These are phyloP conservation scores for Exaiptasia diaphana DNA, from an alignment of 64 coral and sea anemone genomes.

Conservation along the genomic window DNA sequence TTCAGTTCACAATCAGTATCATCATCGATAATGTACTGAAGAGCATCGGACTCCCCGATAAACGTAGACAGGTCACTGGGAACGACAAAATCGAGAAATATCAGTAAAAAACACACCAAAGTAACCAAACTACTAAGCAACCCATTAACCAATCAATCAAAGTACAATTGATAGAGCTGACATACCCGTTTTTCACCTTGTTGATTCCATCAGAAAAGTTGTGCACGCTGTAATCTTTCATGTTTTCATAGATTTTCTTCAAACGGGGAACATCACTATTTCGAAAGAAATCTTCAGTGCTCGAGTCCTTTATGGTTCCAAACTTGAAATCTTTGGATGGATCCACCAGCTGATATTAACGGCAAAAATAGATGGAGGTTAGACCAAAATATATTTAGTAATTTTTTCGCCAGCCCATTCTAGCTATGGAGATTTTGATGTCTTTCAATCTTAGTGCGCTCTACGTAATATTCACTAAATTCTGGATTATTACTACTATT, in stretches of 20 bases:
- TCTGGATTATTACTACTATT: too few species aligned
- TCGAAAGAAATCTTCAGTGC: conserved; percentile 76
- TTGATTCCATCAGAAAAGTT: conserved; percentile 54
- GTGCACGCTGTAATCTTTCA: conserved; percentile 56
- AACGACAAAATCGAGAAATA: neutral
- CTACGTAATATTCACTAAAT: too few species aligned
- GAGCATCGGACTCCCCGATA: conserved; percentile 47
- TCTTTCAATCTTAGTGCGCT: too few species aligned
- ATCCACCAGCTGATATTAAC: conserved; percentile 28
- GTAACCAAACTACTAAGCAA: too few species aligned
- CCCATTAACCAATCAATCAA: too few species aligned
- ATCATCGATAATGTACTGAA: conserved; percentile 23
- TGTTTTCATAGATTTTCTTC: conserved; percentile 67
- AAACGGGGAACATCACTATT: conserved; percentile 43
- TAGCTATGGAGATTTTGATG: neutral
- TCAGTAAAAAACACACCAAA: too few species aligned
- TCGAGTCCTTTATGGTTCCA: conserved; percentile 77
- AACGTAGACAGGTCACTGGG: conserved; percentile 28
- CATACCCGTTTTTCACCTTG: conserved; percentile 64
- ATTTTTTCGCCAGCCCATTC: neutral
- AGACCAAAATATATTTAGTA: neutral
- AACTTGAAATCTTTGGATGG: conserved; percentile 76
- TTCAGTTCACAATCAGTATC: conserved; percentile 63
- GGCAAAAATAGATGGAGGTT: neutral
- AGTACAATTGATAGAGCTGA: too few species aligned